Conservation (phyloP, 2,888 invertebrate species). For the Lypha dubia region DNA sequence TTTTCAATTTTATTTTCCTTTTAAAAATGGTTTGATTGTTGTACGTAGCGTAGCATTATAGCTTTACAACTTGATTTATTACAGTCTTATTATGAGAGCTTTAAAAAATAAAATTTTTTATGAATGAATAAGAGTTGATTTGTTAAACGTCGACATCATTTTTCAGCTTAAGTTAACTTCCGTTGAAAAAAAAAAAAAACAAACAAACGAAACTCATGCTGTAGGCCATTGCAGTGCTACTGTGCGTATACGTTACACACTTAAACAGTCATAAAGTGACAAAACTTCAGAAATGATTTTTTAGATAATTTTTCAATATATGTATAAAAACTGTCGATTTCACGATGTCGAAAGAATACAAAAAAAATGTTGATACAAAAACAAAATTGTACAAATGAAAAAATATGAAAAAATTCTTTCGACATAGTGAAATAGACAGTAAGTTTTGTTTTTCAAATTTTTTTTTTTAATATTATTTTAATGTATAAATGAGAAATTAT, state of each 20-base stretch:
- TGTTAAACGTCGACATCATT: slow-evolving; percentile 56
- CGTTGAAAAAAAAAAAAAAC: slow-evolving; percentile 28
- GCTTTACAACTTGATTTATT: slow-evolving; percentile 70
- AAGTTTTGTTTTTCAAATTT: too few relatives aligned
- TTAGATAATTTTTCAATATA: slow-evolving; percentile 53
- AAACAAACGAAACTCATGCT: slow-evolving; percentile 15
- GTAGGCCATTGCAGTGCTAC: background rate
- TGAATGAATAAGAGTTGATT: slow-evolving; percentile 58
- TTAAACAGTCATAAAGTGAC: slow-evolving; percentile 16
- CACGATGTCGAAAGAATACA: too few relatives aligned
- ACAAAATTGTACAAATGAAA: too few relatives aligned
- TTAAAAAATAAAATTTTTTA: slow-evolving; percentile 12
- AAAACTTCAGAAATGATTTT: slow-evolving; percentile 23
- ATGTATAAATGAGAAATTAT: too few relatives aligned
- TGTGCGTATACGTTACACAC: slow-evolving; percentile 42
- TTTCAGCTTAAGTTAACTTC: slow-evolving; percentile 52
- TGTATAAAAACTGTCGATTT: too few relatives aligned
- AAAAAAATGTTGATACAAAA: too few relatives aligned
- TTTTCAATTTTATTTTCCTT: slow-evolving; percentile 20
- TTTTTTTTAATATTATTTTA: too few relatives aligned
- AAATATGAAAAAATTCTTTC: too few relatives aligned
- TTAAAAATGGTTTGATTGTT: slow-evolving; percentile 21
- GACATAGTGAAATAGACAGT: too few relatives aligned
- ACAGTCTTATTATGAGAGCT: slow-evolving; percentile 40
- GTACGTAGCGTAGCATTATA: slow-evolving; percentile 49